Conservation (phyloP, 2,888 invertebrate genomes). For the Polylopha cassiicola region DNA sequence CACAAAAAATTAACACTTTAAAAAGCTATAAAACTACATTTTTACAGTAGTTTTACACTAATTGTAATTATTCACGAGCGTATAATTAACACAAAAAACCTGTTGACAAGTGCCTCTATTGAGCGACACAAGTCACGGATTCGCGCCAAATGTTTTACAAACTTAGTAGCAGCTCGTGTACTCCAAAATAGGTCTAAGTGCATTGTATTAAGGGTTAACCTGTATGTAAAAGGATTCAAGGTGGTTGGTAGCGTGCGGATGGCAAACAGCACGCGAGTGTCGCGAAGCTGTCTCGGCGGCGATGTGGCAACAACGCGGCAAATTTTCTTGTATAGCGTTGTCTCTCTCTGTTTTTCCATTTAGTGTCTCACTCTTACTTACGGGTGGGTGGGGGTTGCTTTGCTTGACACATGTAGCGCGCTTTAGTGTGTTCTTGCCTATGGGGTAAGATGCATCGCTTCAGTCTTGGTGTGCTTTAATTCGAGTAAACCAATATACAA, state of each 20-base stretch:
- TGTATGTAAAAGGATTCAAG: no score
- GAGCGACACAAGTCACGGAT: slow-evolving; percentile 29
- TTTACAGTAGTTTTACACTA: slow-evolving; percentile 26
- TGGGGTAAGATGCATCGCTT: slow-evolving; percentile 39
- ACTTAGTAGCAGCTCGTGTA: no score
- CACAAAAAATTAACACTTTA: slow-evolving; percentile 10
- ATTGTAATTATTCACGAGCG: slow-evolving; percentile 36
- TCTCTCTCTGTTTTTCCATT: slow-evolving; percentile 29
- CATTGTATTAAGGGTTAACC: no score
- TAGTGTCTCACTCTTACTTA: no score
- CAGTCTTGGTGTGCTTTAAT: no score
- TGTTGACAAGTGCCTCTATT: slow-evolving; percentile 40
- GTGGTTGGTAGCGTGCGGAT: neutral
- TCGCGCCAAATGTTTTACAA: slow-evolving; percentile 10
- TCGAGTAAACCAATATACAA: no score
- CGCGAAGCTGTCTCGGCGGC: slow-evolving; percentile 15
- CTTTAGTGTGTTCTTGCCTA: slow-evolving; percentile 39
- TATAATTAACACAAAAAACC: slow-evolving; percentile 41
- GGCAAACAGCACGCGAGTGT: neutral
- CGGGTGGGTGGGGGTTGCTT: slow-evolving; percentile 26
- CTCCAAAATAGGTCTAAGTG: no score
- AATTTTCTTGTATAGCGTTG: slow-evolving; percentile 22
- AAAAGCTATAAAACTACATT: slow-evolving; percentile 14
- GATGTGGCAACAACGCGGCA: slow-evolving; percentile 36
- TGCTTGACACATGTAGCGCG: slow-evolving; percentile 36